phyloP scores from a whole-genome alignment of 2,888 invertebrate genomes.

The Metellina segmentata region DNA sequence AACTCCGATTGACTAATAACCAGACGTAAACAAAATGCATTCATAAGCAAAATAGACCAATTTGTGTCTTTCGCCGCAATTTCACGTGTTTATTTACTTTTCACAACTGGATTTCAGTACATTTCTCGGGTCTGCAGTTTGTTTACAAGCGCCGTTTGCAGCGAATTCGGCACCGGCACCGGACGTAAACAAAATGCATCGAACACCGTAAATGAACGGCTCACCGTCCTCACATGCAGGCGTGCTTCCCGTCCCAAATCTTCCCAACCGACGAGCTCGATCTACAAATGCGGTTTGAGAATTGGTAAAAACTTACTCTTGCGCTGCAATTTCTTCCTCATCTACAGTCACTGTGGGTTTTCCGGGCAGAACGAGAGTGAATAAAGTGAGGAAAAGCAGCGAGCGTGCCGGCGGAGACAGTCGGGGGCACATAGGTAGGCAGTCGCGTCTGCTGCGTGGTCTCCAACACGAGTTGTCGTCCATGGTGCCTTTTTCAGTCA shows the following conservation, averaged over 20 bases:
- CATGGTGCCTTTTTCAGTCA: conserved; percentile 67
- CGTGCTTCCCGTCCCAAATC: not conserved
- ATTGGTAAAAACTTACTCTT: conserved; percentile 49
- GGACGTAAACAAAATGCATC: too few species aligned
- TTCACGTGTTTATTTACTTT: too few species aligned
- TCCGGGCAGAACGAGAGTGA: conserved; percentile 49
- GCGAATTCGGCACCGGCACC: too few species aligned
- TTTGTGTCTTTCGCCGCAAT: too few species aligned
- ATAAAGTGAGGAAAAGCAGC: conserved; percentile 44
- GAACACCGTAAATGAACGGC: too few species aligned
- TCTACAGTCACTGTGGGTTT: conserved; percentile 65
- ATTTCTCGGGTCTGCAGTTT: too few species aligned
- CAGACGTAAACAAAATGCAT: too few species aligned
- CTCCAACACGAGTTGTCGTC: conserved; percentile 59
- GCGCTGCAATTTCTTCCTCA: conserved; percentile 65
- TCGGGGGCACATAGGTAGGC: conserved; percentile 19
- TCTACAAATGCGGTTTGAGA: not conserved
- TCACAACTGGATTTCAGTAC: too few species aligned
- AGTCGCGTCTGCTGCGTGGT: conserved; percentile 24
- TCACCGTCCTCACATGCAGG: not conserved
- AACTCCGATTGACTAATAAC: too few species aligned
- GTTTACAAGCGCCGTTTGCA: too few species aligned
- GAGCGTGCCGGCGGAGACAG: conserved; percentile 7
- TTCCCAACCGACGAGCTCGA: not conserved
- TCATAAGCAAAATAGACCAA: too few species aligned